phyloP scores from a whole-genome alignment of 2,888 invertebrate species.

The Sinelater perroti region DNA sequence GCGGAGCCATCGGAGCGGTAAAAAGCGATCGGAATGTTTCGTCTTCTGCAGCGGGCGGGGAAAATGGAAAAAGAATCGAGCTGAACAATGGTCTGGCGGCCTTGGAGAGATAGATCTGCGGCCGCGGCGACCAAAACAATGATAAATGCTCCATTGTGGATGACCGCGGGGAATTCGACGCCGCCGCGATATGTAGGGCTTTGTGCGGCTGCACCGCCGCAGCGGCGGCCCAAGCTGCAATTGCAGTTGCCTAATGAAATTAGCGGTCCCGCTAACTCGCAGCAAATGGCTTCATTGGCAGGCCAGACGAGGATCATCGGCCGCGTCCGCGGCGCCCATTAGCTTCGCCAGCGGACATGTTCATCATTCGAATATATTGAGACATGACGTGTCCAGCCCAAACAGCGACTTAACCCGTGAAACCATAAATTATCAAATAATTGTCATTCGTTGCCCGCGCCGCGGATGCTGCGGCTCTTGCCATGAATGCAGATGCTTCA shows the following conservation, averaged over 20 bases:
- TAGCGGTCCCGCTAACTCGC: not conserved
- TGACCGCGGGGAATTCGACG: conserved; percentile 42
- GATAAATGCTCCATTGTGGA: conserved; percentile 43
- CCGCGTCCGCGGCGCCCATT: not conserved
- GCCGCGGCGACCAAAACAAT: conserved; percentile 38
- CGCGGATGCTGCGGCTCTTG: not conserved
- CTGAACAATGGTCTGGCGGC: conserved; percentile 42
- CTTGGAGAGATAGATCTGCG: conserved; percentile 40
- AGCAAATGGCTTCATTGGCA: not conserved
- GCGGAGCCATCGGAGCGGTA: conserved; percentile 25
- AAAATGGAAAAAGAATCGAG: conserved; percentile 33
- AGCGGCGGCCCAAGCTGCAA: conserved; percentile 7
- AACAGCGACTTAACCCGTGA: conserved; percentile 5
- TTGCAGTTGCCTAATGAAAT: not conserved
- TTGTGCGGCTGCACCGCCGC: no score
- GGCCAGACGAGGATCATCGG: conserved; percentile 2
- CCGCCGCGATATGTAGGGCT: conserved; percentile 8
- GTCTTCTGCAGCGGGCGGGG: conserved; percentile 15
- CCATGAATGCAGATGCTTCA: conserved; percentile 6
- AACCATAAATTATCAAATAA: conserved; percentile 12
- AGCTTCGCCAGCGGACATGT: not conserved
- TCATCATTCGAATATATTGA: conserved; percentile 10
- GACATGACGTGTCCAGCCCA: conserved; percentile 7
- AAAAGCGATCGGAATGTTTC: conserved; percentile 32
- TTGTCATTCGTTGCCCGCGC: conserved; percentile 8